Base-by-base conservation (phyloP, 92 coral and sea anemone genomes). In the Epizoanthus rinbou region DNA sequence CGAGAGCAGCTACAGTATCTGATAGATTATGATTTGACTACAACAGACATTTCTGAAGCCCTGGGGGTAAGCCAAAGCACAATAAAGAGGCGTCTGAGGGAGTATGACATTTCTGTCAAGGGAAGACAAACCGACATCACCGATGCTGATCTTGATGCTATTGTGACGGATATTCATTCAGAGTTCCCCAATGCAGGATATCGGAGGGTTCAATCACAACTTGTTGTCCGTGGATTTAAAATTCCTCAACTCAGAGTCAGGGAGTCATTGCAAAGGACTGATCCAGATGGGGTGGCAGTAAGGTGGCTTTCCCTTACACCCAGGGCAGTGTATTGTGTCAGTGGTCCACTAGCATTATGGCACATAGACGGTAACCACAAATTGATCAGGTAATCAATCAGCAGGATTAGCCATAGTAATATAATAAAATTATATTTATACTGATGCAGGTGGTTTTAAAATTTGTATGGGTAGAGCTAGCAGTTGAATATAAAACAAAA, bases 331-430 rank as follows among this genome's bases (percentile, higher is more conserved):
- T 87, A 87, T 78, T 71, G 82, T 76, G 93, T 87, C 24, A 57
- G 82, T n/a, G 93, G 93, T 57, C 88, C 93, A 69, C 76, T 90
- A 57, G 81, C 88, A 80, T 73, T 90, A 76, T 90, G 93, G 93
- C 93, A 86, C 82, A 81, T 89, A 79, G 92, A 86, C 57, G 90
- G 92, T 2, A 86, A 90, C 39, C 93, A 90, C 62, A 90, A 90
- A 80, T 79, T 90, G 4, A 87, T 90, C 45, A 65, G 90, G 93
- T 90, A 69, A 82, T 68, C 65, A 64, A 41, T 56, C n/a, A 35
- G 43, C 28, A 64, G 60, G 64, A 22, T 47, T 7, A 22, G 24
- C n/a, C 10, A 37, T 72, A 53, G 28, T 43, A 15, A 10, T n/a
- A n/a, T n/a, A n/a, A n/a, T n/a, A n/a, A n/a, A n/a, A n/a, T n/a